These are phyloP conservation scores for Tragelaphus oryx DNA, from an alignment of 2,797 vertebrate species.

Conservation along the genomic window DNA sequence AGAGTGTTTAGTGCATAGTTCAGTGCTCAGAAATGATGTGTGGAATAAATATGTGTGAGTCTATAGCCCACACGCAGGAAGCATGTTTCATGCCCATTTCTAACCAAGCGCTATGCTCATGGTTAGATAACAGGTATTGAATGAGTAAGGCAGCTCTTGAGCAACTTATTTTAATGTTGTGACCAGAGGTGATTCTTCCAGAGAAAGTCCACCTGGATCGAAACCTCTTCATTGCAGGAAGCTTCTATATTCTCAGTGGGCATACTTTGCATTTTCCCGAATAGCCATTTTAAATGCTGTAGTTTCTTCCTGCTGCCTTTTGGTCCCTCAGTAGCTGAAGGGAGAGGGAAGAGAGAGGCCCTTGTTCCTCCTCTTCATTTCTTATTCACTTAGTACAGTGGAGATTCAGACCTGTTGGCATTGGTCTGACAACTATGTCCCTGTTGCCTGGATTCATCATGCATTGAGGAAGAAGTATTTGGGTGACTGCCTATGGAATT, in stretches of 20 bases:
- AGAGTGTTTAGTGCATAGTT: background rate
- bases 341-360: background rate
- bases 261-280: background rate
- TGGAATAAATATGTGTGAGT: background rate
- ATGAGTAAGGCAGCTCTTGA: background rate
- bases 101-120: background rate
- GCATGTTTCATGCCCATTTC: background rate
- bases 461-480: background rate
- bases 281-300: background rate
- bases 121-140: background rate
- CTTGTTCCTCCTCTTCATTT: background rate
- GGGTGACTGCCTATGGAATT: background rate
- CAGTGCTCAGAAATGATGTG: background rate
- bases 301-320: background rate
- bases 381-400: background rate
- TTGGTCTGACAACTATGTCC: background rate
- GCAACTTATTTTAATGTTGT: background rate
- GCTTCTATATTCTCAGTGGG: background rate
- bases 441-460: background rate
- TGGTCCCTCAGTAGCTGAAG: background rate
- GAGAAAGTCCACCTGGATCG: background rate
- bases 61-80: background rate
- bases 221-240: background rate
- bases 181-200: background rate
- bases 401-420: background rate